Evolutionary conservation across 2,888 invertebrate genomes (phyloP), one percentile per base, ranked within the genome.

Genomic region (Pachycephus smyrnensis): DNA sequence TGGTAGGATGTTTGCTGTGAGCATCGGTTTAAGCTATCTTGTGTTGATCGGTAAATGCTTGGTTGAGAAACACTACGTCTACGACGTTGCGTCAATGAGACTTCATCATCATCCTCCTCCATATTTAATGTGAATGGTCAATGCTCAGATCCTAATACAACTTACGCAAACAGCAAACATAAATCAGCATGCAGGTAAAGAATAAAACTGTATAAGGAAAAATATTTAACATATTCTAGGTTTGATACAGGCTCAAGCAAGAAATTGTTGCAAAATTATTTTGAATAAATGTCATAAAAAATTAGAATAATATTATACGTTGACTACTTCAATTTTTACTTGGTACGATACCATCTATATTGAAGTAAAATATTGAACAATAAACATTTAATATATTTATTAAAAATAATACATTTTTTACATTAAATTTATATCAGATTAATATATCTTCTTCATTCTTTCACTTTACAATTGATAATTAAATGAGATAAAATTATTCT

Each of bases 71-170:
- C 79, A 76, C 80, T 82, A 73, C 77, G 83, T 79, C 77, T 80
- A 30, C 74, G 73, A 33, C 69, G 79, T 36, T 76, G 71, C 1
- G 77, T 55, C 12, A 84, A 80, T 68, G 80, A 79, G 40, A 82
- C 78, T 23, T 86, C 83, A 15, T 86, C 88, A 6, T 89, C 88
- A 1, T 88, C 88, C 32, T 88, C 87, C 69, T 88, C 86, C 89
- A 89, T 89, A 78, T 75, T 81, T 80, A 77, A 81, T 75, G 75
- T 32, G 78, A 82, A 80, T 75, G 55, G 80, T 82, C 71, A 83
- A 77, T 23, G n/a, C 15, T 40, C 40, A 55, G 23, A 55, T 55
- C 55, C 55, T 55, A 55, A 55, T 55, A 55, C 55, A 55, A 23
- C 55, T 55, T 55, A 0, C 23, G 23, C 9, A 55, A 23, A 55